Base-by-base conservation (phyloP, 2,113 vertebrate species). In the Sapayoa aenigma region DNA sequence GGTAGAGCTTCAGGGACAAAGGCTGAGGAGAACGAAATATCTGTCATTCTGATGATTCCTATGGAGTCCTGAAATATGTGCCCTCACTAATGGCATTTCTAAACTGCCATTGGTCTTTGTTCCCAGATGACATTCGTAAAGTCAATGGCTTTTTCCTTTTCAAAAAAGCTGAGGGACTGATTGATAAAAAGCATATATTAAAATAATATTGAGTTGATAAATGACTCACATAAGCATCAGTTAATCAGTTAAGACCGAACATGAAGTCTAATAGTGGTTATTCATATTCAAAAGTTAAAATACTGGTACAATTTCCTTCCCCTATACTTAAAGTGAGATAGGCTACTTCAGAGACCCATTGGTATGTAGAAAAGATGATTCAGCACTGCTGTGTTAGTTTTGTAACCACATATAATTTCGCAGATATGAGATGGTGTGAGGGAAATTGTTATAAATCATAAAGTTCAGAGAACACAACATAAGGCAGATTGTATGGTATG, bases 241-340 rank as follows among this genome's bases (percentile, higher is more conserved):
- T 69, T 74, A 74, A 63, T 84, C 52, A 71, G 65, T 41, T 39
- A 91, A 65, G 39, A 33, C 12, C 46, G 39, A 72, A 78, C 19
- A 62, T 0, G 0, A 52, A 49, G 46, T 18, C 35, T 72, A 63
- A 71, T 3, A 27, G 33, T 24, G 41, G 5, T 56, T 84, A 52
- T 59, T 67, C 52, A 39, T 60, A 55, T 41, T 20, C 33, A 74
- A 59, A 92, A 89, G 18, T 78, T 74, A 89, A 86, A 24, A 25
- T 16, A 87, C 0, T 52, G 17, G 15, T 67, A 50, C 27, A 13
- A 67, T 60, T 87, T 78, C 21, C 65, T 75, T 72, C 9, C 16
- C 17, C 6, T 53, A 9, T 39, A 63, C 8, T 37, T 88, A 27
- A 66, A 44, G 22, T 18, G 39, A 78, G 35, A 20, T 31, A 60